Conservation (phyloP, 1,140 invertebrate species). For the Ctenoplectra terminalis region DNA sequence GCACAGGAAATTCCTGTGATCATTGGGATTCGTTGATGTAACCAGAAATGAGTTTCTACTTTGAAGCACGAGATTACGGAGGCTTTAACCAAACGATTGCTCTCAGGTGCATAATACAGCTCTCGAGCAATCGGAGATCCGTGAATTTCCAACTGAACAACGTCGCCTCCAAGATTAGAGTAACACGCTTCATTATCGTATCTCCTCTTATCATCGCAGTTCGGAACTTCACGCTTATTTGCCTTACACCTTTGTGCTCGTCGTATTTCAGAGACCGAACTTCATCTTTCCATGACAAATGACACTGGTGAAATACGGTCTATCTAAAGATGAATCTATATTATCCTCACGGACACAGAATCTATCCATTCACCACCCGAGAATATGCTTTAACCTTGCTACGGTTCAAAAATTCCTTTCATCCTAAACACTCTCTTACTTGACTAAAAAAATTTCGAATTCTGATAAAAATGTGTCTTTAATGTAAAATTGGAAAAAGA, state of each 20-base stretch:
- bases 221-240: background rate
- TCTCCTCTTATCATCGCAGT: background rate
- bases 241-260: no score
- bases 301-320: no score
- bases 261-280: background rate
- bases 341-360: no score
- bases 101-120: conserved; percentile 6
- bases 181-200: conserved; percentile 17
- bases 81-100: background rate
- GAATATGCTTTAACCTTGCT: no score
- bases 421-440: no score
- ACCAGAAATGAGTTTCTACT: background rate
- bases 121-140: conserved; percentile 21
- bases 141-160: conserved; percentile 7
- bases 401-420: no score
- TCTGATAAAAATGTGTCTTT: no score
- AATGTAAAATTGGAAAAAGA: no score
- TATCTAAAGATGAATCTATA: no score
- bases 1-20: background rate
- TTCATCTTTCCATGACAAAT: background rate
- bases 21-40: background rate
- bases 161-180: background rate
- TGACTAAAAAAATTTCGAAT: no score
- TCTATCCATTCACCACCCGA: no score
- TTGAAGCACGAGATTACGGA: background rate